Evolutionary conservation across 2,113 vertebrate genomes (phyloP).

Genomic region (Vulpes lagopus): DNA sequence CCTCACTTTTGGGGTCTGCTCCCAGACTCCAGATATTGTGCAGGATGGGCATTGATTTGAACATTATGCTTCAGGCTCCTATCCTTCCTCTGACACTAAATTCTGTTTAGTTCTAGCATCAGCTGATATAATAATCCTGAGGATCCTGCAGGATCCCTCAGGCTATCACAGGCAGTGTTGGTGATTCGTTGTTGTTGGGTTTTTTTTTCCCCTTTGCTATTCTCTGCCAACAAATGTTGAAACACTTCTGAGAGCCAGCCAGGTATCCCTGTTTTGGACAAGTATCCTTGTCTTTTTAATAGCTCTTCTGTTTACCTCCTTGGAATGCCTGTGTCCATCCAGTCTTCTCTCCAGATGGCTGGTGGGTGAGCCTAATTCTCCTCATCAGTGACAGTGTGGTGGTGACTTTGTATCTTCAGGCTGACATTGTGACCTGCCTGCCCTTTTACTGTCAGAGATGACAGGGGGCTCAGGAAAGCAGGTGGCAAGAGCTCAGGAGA

Average conservation of each 20-base stretch:
- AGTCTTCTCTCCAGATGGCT: slow-evolving; percentile 54
- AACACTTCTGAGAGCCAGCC: background rate
- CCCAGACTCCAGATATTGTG: background rate
- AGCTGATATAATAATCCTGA: background rate
- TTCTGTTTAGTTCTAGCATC: background rate
- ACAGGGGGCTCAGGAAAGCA: slow-evolving; percentile 63
- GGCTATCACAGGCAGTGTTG: background rate
- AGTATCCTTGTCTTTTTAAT: slow-evolving; percentile 43
- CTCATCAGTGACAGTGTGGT: background rate
- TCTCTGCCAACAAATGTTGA: background rate
- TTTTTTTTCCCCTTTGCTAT: background rate
- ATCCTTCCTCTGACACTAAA: background rate
- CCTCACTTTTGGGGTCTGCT: background rate
- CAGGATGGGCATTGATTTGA: background rate
- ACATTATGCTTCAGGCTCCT: background rate
- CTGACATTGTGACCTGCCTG: slow-evolving; percentile 37
- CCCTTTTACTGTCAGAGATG: slow-evolving; percentile 75
- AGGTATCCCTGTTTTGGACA: background rate
- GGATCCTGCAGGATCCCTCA: background rate
- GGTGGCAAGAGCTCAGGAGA: slow-evolving; percentile 21
- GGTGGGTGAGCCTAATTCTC: background rate
- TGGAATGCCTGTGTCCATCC: background rate
- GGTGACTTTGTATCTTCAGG: background rate
- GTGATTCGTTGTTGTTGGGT: background rate
- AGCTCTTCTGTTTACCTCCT: background rate